These are phyloP conservation scores for Dendrolimus punctatus DNA, from an alignment of 1,140 invertebrate genomes.

Conservation along the genomic window DNA sequence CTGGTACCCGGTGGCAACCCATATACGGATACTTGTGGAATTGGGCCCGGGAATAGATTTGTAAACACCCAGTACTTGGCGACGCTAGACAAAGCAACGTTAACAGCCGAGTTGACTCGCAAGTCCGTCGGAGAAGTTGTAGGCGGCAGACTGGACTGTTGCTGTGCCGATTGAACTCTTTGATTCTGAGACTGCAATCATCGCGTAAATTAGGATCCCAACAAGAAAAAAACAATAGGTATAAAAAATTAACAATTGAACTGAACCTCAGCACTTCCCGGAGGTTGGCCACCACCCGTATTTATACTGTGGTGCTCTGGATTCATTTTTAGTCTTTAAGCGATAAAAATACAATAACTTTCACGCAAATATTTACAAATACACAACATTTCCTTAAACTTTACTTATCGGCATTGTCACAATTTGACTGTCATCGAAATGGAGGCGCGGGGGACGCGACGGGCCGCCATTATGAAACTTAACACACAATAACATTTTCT, in stretches of 20 bases:
- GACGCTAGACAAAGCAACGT: slow-evolving; percentile 75
- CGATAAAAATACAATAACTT: slow-evolving; percentile 21
- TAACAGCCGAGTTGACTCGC: slow-evolving; percentile 74
- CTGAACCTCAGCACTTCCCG: slow-evolving; percentile 71
- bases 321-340: slow-evolving; percentile 66
- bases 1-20: slow-evolving; percentile 69
- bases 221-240: slow-evolving; percentile 20
- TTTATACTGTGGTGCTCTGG: slow-evolving; percentile 71
- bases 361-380: slow-evolving; percentile 55
- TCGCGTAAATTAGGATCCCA: slow-evolving; percentile 18
- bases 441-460: slow-evolving; percentile 75
- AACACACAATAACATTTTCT: slow-evolving; percentile 70
- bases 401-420: slow-evolving; percentile 71
- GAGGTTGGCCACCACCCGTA: slow-evolving; percentile 68
- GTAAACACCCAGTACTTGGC: slow-evolving; percentile 80
- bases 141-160: slow-evolving; percentile 50
- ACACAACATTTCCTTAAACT: slow-evolving; percentile 63
- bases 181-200: slow-evolving; percentile 52
- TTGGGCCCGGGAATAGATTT: slow-evolving; percentile 75
- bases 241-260: slow-evolving; percentile 33
- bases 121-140: slow-evolving; percentile 74
- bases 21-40: slow-evolving; percentile 77
- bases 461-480: slow-evolving; percentile 76
- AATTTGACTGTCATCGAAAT: slow-evolving; percentile 74
- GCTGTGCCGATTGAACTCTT: slow-evolving; percentile 43